These are phyloP conservation scores for Hydrochoerus hydrochaeris DNA, from an alignment of 2,113 vertebrate species.

Conservation along the genomic window DNA sequence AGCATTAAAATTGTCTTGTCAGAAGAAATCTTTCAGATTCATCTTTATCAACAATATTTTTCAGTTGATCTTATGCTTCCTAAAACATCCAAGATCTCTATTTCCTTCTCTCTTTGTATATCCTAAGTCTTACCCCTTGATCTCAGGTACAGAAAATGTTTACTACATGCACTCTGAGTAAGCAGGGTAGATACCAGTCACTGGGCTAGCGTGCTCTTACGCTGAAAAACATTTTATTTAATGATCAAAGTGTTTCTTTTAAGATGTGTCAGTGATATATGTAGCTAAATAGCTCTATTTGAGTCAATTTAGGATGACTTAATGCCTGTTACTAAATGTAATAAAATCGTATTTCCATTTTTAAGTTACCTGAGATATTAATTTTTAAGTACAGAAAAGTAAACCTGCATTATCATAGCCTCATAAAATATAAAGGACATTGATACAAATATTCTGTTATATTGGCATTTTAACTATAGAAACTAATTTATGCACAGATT, in stretches of 20 bases:
- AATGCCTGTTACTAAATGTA: slow-evolving; percentile 56
- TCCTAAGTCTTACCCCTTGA: slow-evolving; percentile 48
- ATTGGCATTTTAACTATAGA: slow-evolving; percentile 52
- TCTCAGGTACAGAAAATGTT: slow-evolving; percentile 22
- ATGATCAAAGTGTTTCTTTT: slow-evolving; percentile 59
- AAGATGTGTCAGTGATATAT: slow-evolving; percentile 11
- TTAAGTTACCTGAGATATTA: slow-evolving; percentile 51
- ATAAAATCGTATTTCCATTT: slow-evolving; percentile 66
- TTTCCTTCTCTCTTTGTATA: slow-evolving; percentile 49
- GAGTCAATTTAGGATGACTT: slow-evolving; percentile 47
- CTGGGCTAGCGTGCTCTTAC: neutral
- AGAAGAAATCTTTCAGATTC: slow-evolving; percentile 22
- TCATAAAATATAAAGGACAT: slow-evolving; percentile 58
- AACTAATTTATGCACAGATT: neutral
- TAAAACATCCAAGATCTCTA: neutral
- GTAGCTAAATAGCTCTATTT: slow-evolving; percentile 38
- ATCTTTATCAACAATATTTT: slow-evolving; percentile 8
- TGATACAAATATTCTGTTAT: slow-evolving; percentile 44
- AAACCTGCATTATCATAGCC: slow-evolving; percentile 9
- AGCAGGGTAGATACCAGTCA: neutral
- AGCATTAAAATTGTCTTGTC: slow-evolving; percentile 25
- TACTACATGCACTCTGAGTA: neutral
- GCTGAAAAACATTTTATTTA: slow-evolving; percentile 34
- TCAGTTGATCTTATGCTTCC: neutral
- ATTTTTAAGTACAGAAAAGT: slow-evolving; percentile 60